Percentiles rank a stretch among this genome's conserved stretches.
Evolutionary conservation across 2,888 invertebrate genomes (phyloP).

Genomic region (Erannis defoliaria): DNA sequence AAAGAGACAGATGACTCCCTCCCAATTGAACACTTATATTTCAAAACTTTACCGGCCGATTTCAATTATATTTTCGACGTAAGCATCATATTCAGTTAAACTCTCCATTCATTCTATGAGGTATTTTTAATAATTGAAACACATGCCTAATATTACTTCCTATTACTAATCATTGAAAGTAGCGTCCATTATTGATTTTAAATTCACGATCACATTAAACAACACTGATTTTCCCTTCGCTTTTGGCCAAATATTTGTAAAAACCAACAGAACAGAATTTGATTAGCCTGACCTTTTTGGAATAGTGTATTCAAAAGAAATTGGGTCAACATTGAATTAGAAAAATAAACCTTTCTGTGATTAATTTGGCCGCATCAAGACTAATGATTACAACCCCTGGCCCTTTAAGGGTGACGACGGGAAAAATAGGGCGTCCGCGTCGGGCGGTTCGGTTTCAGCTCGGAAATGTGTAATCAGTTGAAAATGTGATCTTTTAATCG

Average conservation of each 20-base stretch:
- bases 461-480: slow-evolving; percentile 34
- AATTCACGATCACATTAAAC: no score
- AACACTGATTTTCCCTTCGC: not conserved
- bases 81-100: no score
- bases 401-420: slow-evolving; percentile 29
- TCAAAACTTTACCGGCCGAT: no score
- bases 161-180: no score
- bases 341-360: slow-evolving; percentile 22
- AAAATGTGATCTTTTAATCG: slow-evolving; percentile 37
- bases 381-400: slow-evolving; percentile 28
- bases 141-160: no score
- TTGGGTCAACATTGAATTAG: slow-evolving; percentile 17
- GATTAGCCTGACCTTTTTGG: slow-evolving; percentile 10
- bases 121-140: no score
- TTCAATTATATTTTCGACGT: no score
- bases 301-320: slow-evolving; percentile 16
- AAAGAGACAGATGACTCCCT: no score
- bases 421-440: slow-evolving; percentile 8
- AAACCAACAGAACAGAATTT: not conserved
- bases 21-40: no score
- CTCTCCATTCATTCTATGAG: no score
- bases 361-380: slow-evolving; percentile 19
- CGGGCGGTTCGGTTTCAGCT: slow-evolving; percentile 22
- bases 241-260: not conserved
- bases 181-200: no score